phyloP scores from a whole-genome alignment of 1,140 invertebrate species.

The Drosophila nasuta region DNA sequence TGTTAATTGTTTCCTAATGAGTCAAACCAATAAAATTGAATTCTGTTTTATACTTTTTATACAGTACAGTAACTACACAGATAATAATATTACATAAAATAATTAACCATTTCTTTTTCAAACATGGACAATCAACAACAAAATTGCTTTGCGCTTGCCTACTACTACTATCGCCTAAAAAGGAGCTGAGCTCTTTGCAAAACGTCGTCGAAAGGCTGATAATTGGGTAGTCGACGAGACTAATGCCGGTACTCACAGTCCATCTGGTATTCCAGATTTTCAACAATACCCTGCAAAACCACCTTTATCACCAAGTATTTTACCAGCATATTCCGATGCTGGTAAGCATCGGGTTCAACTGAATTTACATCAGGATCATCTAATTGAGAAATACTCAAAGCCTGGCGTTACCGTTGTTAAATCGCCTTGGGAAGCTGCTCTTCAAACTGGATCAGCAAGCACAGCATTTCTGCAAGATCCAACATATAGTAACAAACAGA shows the following conservation, averaged over 20 bases:
- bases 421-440: slow-evolving; percentile 91
- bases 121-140: slow-evolving; percentile 17
- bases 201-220: slow-evolving; percentile 93
- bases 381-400: slow-evolving; percentile 87
- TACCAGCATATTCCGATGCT: slow-evolving; percentile 81
- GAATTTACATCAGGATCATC: slow-evolving; percentile 76
- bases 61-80: no score
- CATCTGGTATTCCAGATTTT: slow-evolving; percentile 81
- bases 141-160: not conserved
- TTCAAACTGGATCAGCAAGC: slow-evolving; percentile 89
- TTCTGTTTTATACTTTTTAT: no score
- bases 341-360: slow-evolving; percentile 79
- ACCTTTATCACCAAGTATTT: slow-evolving; percentile 73
- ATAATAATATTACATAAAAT: not conserved
- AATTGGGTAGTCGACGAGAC: slow-evolving; percentile 94
- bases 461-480: slow-evolving; percentile 87
- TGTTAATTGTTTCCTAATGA: no score
- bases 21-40: no score
- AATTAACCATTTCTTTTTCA: slow-evolving; percentile 20
- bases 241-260: slow-evolving; percentile 85
- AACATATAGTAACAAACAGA: slow-evolving; percentile 22
- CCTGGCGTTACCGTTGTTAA: slow-evolving; percentile 88
- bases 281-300: slow-evolving; percentile 79
- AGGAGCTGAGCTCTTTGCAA: slow-evolving; percentile 94
- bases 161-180: not conserved